phyloP scores from a whole-genome alignment of 2,888 invertebrate genomes.

The Calameuta filiformis region DNA sequence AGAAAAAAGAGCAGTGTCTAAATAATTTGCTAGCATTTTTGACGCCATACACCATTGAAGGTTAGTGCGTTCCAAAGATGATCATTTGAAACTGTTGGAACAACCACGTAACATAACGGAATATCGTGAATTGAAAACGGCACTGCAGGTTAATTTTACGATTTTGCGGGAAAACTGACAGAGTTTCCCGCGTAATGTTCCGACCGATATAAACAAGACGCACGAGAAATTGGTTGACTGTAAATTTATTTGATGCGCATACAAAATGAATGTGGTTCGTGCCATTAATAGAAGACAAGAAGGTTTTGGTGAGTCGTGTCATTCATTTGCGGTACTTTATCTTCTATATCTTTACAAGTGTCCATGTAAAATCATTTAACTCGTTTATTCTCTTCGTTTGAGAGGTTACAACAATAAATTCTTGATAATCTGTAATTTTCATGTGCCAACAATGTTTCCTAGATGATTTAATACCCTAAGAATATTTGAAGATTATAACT shows the following conservation, averaged over 20 bases:
- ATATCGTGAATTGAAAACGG: background rate
- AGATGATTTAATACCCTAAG: background rate
- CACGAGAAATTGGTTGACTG: background rate
- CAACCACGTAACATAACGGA: background rate
- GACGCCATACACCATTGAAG: background rate
- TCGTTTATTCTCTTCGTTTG: background rate
- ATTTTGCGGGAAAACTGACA: constrained; percentile 28
- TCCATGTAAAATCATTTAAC: background rate
- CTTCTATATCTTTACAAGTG: background rate
- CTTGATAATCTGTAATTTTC: too few relatives aligned
- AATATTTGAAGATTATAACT: background rate
- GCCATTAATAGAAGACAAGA: constrained; percentile 48
- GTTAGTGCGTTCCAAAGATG: background rate
- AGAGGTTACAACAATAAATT: background rate
- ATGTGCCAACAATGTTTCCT: too few relatives aligned
- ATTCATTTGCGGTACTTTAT: background rate
- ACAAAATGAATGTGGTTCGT: constrained; percentile 51
- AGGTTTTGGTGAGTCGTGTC: constrained; percentile 51
- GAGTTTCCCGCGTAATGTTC: constrained; percentile 23
- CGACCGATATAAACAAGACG: background rate
- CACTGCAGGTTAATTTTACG: background rate
- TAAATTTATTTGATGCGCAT: background rate
- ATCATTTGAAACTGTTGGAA: background rate
- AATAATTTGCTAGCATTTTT: background rate
- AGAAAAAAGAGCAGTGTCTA: background rate